These are phyloP conservation scores for Drosophila birchii DNA, from an alignment of 2,888 invertebrate species.

Conservation along the genomic window DNA sequence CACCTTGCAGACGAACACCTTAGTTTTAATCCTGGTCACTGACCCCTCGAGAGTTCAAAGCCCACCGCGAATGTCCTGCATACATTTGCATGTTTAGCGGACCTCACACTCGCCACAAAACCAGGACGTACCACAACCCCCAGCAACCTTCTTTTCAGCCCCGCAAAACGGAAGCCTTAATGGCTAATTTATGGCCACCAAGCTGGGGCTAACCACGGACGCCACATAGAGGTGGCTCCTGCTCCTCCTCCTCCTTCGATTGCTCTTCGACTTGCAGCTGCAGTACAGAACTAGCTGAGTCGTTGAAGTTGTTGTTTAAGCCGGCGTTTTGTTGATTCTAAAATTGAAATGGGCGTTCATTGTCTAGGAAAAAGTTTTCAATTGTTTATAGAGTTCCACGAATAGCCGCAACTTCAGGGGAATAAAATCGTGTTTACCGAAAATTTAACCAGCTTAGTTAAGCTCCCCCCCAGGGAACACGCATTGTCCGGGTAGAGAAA, in stretches of 20 bases:
- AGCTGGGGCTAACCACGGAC: slow-evolving; percentile 59
- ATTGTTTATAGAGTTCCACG: slow-evolving; percentile 74
- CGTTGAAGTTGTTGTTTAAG: slow-evolving; percentile 49
- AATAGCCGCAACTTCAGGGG: slow-evolving; percentile 43
- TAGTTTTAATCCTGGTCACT: slow-evolving; percentile 65
- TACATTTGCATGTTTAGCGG: slow-evolving; percentile 71
- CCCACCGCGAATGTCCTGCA: slow-evolving; percentile 49
- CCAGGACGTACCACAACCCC: slow-evolving; percentile 12
- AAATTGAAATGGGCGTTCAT: slow-evolving; percentile 76
- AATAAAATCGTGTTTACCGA: slow-evolving; percentile 67
- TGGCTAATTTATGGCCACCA: slow-evolving; percentile 82
- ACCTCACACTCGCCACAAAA: slow-evolving; percentile 22
- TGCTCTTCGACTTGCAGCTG: slow-evolving; percentile 25
- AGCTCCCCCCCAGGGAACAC: slow-evolving; percentile 41
- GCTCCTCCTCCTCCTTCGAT: slow-evolving; percentile 2
- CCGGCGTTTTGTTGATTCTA: slow-evolving; percentile 65
- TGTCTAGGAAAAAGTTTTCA: slow-evolving; percentile 73
- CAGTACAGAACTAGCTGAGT: slow-evolving; percentile 5
- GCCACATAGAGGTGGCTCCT: slow-evolving; percentile 19
- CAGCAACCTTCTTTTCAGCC: slow-evolving; percentile 40
- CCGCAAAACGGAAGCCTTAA: slow-evolving; percentile 73
- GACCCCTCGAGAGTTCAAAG: slow-evolving; percentile 77
- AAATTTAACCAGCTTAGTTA: slow-evolving; percentile 49
- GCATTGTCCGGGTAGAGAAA: slow-evolving; percentile 14
- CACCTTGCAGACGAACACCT: slow-evolving; percentile 62